A percentile compares a stretch with the other conserved stretches of the same genome.
phyloP scores from a whole-genome alignment of 30 jellyfish, hydroid and myxozoan genomes.

The Chironex yamaguchii region DNA sequence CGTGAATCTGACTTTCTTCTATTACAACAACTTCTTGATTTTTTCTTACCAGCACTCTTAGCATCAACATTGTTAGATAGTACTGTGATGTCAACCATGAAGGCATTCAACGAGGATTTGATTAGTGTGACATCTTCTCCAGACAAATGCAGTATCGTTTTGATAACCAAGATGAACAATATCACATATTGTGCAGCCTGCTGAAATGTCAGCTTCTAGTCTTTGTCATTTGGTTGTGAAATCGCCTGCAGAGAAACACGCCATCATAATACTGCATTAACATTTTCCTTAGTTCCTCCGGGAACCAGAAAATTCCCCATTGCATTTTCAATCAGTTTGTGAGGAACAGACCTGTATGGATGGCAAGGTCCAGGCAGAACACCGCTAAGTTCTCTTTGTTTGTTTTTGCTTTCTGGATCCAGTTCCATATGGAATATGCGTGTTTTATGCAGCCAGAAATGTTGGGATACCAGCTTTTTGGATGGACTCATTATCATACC shows the following conservation, averaged over 20 bases:
- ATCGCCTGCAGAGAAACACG: neutral
- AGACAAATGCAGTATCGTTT: neutral
- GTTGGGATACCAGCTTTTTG: slow-evolving; percentile 6
- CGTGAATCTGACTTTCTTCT: too few relatives aligned
- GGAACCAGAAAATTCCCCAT: neutral
- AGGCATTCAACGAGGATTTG: neutral
- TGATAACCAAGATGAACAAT: neutral
- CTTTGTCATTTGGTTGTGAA: slow-evolving; percentile 6
- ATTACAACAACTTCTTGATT: too few relatives aligned
- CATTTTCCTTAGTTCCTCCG: neutral
- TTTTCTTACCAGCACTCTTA: too few relatives aligned
- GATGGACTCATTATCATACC: neutral
- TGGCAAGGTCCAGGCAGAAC: neutral
- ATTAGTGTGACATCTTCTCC: neutral
- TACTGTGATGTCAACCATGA: slow-evolving; percentile 6
- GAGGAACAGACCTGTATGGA: neutral
- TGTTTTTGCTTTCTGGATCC: neutral
- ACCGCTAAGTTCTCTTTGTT: neutral
- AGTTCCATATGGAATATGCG: neutral
- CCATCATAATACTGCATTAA: neutral
- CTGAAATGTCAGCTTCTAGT: neutral
- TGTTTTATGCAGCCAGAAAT: slow-evolving; percentile 2
- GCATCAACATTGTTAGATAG: too few relatives aligned
- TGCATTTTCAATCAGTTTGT: neutral
- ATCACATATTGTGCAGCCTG: slow-evolving; percentile 9